Percentiles rank a stretch among this genome's conserved stretches.
phyloP scores from a whole-genome alignment of 2,113 vertebrate genomes.

The Dromiciops gliroides region DNA sequence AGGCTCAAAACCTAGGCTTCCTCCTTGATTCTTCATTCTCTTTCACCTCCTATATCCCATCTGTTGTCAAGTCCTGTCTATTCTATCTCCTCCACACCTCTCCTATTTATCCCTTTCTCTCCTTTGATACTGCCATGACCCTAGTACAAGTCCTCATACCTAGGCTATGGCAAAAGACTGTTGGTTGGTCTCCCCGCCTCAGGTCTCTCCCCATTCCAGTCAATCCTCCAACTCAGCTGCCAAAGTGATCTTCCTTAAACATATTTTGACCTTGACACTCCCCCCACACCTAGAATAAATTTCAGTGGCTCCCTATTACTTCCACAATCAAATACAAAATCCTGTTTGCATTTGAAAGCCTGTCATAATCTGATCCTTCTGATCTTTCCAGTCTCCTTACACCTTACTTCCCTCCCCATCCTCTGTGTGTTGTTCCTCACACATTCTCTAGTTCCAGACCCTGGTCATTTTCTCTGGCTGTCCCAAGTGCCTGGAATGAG shows the following conservation, averaged over 20 bases:
- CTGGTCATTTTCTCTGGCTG: neutral
- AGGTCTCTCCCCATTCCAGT: neutral
- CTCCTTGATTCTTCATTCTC: neutral
- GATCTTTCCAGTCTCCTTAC: neutral
- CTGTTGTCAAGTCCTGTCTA: neutral
- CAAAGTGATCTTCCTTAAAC: neutral
- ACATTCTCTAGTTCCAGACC: too few species aligned
- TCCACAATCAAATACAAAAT: neutral
- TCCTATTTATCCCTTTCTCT: neutral
- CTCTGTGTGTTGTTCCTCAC: too few species aligned
- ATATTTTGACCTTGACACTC: neutral
- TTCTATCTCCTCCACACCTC: neutral
- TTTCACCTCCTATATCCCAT: neutral
- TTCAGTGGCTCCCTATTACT: neutral
- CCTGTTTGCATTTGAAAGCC: neutral
- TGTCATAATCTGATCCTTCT: too few species aligned
- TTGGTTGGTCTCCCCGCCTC: neutral
- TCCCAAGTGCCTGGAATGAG: neutral
- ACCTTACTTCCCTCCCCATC: too few species aligned
- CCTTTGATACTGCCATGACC: neutral
- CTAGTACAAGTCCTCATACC: neutral
- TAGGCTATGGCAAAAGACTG: neutral
- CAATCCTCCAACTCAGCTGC: neutral
- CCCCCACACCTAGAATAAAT: neutral
- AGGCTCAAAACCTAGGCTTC: neutral